Base-by-base conservation (phyloP, 2,113 vertebrate species). In the Otolemur garnettii region DNA sequence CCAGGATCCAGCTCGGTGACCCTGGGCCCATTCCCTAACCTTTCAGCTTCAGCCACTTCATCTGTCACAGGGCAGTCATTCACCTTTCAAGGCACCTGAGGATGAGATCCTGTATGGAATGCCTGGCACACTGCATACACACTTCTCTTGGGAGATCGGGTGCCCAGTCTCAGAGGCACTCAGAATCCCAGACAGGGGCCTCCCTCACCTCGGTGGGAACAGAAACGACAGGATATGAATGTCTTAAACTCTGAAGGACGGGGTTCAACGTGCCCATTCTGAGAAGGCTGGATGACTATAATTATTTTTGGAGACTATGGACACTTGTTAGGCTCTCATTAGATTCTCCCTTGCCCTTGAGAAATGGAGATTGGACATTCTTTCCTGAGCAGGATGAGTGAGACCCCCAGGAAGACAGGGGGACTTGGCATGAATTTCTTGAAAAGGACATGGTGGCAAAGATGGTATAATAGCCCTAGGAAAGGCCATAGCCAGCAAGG, bases 401-500 rank as follows among this genome's bases (percentile, higher is more conserved):
- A 74, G 38, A 64, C 13, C 28, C 28, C 13, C 42, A 28, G 35
- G 30, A 71, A 53, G 14, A 13, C 7, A 10, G 6, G 6, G 30
- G 5, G 28, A 21, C 3, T 1, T 6, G 1, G 13, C 11, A 4
- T 1, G 24, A 57, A 38, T 45, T 80, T 50, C 84, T 45, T 14
- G 7, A 72, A 21, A 55, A 38, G 1, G 13, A 13, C 17, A 38
- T 4, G 22, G 35, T 30, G 38, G 14, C n/a, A 15, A 17, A 64
- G 4, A 28, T 11, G 10, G 24, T 64, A 1, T 26, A 64, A 26
- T 64, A 30, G 28, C 62, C 60, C 19, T 4, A 24, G 35, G 21
- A 66, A 6, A 11, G 0, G 1, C 9, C 13, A 1, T 0, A 0
- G 33, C 42, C 75, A 38, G 21, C 19, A 33, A 14, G 0, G 28